Base-by-base conservation (phyloP, 1,140 invertebrate genomes). In the Leptinotarsa texana region DNA sequence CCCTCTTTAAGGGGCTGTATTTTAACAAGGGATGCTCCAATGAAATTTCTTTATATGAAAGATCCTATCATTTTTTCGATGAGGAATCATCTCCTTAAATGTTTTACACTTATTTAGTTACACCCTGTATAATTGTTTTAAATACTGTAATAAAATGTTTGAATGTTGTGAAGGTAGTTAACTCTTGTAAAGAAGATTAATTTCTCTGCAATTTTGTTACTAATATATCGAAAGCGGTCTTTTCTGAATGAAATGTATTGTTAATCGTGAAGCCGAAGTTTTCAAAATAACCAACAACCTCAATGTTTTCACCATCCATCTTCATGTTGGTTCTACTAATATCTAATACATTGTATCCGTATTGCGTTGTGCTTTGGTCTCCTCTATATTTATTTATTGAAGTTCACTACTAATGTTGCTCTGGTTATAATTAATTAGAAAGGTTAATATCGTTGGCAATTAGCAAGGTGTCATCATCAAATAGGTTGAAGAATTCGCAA, bases 311-410 rank as follows among this genome's bases (percentile, higher is more conserved):
- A 17, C 18, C 63, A 65, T 65, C 63, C 0, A 65, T 65, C 5
- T 24, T 18, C 1, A 65, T 65, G 24, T 65, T 65, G 18, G 18
- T 21, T 24, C 21, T 65, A 27, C 18, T 27, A 0, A 24, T 65
- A 65, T 65, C 63, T 13, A 65, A n/a, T 65, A 15, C 3, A 6
- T 65, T 65, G 6, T 27, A 65, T 65, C 24, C 18, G 18, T 65
- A 21, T n/a, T 65, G 63, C 24, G 63, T 24, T 65, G 63, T 65
- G 63, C 18, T 65, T 65, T 65, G 18, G 18, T 65, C 18, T 24
- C 27, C 27, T 27, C 27, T 27, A 27, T 27, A 17, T 61, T 61
- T 61, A 61, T 61, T 11, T 13, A 17, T 61, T 61, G 57, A 17
- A 61, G 57, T 6, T 17, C 13, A 61, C 57, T 61, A 13, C 18